Percentiles rank a stretch among this genome's conserved stretches.
phyloP scores from a whole-genome alignment of 2,797 vertebrate genomes.

The Hemibagrus guttatus region DNA sequence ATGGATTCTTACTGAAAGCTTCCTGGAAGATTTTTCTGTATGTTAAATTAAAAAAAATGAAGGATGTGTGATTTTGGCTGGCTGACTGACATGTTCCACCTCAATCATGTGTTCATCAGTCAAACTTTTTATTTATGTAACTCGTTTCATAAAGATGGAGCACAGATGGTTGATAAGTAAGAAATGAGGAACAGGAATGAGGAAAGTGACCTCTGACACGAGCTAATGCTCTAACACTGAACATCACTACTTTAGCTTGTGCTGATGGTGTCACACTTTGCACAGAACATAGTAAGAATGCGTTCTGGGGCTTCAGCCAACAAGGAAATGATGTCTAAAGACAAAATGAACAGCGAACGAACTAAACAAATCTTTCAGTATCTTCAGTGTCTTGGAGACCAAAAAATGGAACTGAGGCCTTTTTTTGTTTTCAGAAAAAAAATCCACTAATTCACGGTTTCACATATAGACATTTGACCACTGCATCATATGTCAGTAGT shows the following conservation, averaged over 20 bases:
- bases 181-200: background rate
- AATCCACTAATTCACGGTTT: background rate
- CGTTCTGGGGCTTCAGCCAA: background rate
- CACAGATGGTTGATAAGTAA: background rate
- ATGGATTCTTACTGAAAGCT: constrained; percentile 49
- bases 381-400: background rate
- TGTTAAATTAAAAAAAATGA: constrained; percentile 26
- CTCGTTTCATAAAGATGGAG: background rate
- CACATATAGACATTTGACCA: background rate
- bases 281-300: background rate
- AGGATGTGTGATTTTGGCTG: background rate
- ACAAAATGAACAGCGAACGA: background rate
- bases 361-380: background rate
- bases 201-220: background rate
- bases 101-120: constrained; percentile 25
- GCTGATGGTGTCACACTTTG: background rate
- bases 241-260: background rate
- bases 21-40: constrained; percentile 32
- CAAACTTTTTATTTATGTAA: background rate
- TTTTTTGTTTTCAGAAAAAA: background rate
- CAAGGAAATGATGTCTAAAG: background rate
- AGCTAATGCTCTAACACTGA: background rate
- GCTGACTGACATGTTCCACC: constrained; percentile 14
- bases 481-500: background rate
- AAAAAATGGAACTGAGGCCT: background rate